Base-by-base conservation (phyloP, 2,113 vertebrate species). In the Upupa epops region DNA sequence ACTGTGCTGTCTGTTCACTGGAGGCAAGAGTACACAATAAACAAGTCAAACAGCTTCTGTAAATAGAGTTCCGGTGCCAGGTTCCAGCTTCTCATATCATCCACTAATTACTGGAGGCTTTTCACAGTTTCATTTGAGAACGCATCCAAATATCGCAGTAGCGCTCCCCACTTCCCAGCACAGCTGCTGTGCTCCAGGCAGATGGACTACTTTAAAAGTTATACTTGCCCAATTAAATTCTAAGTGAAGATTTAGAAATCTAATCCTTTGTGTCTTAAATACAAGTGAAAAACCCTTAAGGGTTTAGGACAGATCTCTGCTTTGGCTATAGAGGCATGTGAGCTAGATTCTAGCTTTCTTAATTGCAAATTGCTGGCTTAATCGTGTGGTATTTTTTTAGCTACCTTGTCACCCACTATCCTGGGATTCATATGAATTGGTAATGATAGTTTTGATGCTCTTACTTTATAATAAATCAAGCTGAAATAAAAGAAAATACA, bases 131-230 rank as follows among this genome's bases (percentile, higher is more conserved):
- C 54, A 24, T 93, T 88, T 79, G 83, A 91, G 63, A 86, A 86
- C 75, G 73, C 86, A 61, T 69, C 88, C 83, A 94, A 88, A 92
- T 90, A 78, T 31, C 94, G 88, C 90, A 59, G 83, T 37, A 81
- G 36, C 18, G 12, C 86, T 90, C 42, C 86, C 49, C 7, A 40
- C 40, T 69, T 89, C 45, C 61, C 46, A 70, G 81, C 93, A 78
- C 80, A 90, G 83, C 93, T 93, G 92, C 76, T 95, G 20, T 86
- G 90, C 93, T 96, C n/a, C 66, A 76, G 92, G 92, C 93, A 79
- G 88, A 86, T 79, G 77, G 86, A 40, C 80, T 92, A 29, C 86
- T 88, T 94, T 58, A 69, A 51, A 93, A 92, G 86, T 86, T 90
- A 75, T 11, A 75, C 73, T 96, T 95, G 52, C 29, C 73, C 86